phyloP scores from a whole-genome alignment of 2,888 invertebrate genomes.

The Eulithis prunata region DNA sequence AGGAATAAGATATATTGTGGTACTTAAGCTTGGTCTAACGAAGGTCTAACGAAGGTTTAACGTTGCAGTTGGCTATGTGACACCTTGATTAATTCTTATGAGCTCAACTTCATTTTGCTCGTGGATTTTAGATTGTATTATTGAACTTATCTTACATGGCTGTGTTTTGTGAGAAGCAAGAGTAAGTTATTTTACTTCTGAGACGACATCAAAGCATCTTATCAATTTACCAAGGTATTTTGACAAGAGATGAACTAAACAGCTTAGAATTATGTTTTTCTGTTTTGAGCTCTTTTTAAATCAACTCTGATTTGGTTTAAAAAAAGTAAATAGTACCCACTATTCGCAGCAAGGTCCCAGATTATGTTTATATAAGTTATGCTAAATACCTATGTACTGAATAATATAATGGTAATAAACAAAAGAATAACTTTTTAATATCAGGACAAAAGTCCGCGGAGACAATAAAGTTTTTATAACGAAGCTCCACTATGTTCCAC shows the following conservation, averaged over 20 bases:
- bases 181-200: too few species aligned
- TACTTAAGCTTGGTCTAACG: conserved; percentile 20
- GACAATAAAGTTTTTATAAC: conserved; percentile 38
- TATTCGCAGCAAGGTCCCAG: too few species aligned
- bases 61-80: conserved; percentile 14
- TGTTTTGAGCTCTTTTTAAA: too few species aligned
- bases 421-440: conserved; percentile 15
- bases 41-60: conserved; percentile 16
- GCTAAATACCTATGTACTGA: background rate
- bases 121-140: background rate
- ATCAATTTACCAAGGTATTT: too few species aligned
- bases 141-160: too few species aligned
- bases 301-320: too few species aligned
- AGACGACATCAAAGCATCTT: too few species aligned
- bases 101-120: background rate
- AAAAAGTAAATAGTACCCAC: too few species aligned
- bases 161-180: too few species aligned
- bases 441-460: conserved; percentile 16
- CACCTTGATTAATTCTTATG: conserved; percentile 8
- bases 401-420: background rate
- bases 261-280: too few species aligned
- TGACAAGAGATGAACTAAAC: too few species aligned
- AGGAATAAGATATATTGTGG: conserved; percentile 15
- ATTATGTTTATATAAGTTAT: too few species aligned
- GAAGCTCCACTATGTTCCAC: conserved; percentile 29